Conservation (phyloP, 2,113 vertebrate species). For the Pomatostomus ruficeps region DNA sequence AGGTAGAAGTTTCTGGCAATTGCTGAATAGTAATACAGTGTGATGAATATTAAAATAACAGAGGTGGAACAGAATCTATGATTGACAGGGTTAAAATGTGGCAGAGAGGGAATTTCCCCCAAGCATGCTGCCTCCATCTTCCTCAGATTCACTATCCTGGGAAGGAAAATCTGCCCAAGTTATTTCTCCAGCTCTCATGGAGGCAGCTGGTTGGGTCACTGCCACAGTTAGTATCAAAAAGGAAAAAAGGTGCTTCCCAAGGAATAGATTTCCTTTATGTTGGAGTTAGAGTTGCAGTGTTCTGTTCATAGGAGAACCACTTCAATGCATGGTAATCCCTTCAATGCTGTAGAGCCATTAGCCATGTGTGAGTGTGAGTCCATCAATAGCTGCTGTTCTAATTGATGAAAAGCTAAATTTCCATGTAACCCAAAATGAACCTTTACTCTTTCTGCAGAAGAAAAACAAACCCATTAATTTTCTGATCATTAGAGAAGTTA, state of each 20-base stretch:
- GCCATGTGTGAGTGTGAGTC: not conserved
- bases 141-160: too few relatives aligned
- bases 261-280: not conserved
- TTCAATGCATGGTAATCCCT: not conserved
- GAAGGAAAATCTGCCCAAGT: too few relatives aligned
- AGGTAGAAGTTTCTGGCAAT: too few relatives aligned
- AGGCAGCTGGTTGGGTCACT: too few relatives aligned
- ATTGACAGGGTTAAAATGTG: too few relatives aligned
- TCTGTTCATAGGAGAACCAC: not conserved
- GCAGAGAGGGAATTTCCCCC: too few relatives aligned
- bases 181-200: too few relatives aligned
- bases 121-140: too few relatives aligned
- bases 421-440: not conserved
- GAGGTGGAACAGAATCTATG: too few relatives aligned
- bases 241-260: not conserved
- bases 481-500: not conserved
- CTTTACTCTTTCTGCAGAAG: not conserved
- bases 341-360: not conserved
- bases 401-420: not conserved
- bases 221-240: not conserved
- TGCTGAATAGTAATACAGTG: too few relatives aligned
- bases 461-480: not conserved
- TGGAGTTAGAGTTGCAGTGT: not conserved
- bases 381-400: not conserved
- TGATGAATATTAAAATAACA: too few relatives aligned